Conservation (phyloP, 2,888 invertebrate species). For the Lacanobia oleracea region DNA sequence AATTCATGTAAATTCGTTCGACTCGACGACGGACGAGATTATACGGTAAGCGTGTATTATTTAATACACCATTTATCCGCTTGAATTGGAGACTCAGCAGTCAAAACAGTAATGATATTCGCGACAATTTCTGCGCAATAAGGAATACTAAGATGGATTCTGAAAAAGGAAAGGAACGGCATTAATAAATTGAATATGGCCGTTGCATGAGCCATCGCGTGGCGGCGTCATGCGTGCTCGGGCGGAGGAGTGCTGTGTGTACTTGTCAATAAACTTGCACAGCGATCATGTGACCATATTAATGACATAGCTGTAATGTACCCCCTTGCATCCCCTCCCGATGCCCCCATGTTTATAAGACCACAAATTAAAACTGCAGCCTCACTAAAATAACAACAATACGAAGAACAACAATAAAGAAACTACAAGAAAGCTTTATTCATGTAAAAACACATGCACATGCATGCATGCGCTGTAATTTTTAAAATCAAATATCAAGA, state of each 20-base stretch:
- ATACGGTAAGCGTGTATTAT: slow-evolving; percentile 25
- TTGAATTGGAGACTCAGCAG: slow-evolving; percentile 23
- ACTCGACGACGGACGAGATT: slow-evolving; percentile 31
- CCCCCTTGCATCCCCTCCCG: too few relatives aligned
- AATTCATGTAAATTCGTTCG: slow-evolving; percentile 56
- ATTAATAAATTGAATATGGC: slow-evolving; percentile 60
- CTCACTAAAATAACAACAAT: neutral
- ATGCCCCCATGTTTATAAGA: too few relatives aligned
- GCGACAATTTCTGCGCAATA: slow-evolving; percentile 19
- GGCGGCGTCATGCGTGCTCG: slow-evolving; percentile 41
- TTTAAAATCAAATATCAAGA: neutral
- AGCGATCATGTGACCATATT: slow-evolving; percentile 26
- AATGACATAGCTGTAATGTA: slow-evolving; percentile 20
- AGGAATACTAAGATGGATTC: slow-evolving; percentile 30
- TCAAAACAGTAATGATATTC: slow-evolving; percentile 9
- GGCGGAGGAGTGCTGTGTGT: slow-evolving; percentile 38
- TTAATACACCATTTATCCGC: slow-evolving; percentile 29
- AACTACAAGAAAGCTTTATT: neutral
- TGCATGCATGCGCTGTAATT: too few relatives aligned
- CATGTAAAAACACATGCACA: neutral
- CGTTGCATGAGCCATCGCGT: slow-evolving; percentile 59
- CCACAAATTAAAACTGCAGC: neutral
- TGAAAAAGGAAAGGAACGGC: slow-evolving; percentile 62
- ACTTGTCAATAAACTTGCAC: slow-evolving; percentile 52
- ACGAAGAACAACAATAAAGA: neutral